Conservation (phyloP, 2,797 vertebrate species). For the Ficedula albicollis region DNA sequence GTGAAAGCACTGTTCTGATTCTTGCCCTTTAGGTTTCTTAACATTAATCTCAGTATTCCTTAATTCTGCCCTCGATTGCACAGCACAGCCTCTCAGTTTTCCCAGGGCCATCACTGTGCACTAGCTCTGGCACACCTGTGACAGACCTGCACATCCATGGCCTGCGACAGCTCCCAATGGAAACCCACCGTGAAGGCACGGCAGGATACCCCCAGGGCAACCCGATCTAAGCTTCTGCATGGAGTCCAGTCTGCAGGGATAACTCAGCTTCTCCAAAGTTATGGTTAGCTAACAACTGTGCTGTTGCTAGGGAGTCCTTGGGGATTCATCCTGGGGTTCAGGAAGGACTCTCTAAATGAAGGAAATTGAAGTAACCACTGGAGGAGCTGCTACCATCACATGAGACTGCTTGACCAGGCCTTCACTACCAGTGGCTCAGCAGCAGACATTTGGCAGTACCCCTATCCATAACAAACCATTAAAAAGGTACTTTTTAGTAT, state of each 20-base stretch:
- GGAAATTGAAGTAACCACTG: neutral
- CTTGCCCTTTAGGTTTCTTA: neutral
- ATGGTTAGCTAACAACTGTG: neutral
- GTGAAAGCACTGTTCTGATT: neutral
- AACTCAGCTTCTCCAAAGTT: neutral
- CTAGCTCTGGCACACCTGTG: neutral
- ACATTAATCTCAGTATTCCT: neutral
- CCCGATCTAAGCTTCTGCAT: neutral
- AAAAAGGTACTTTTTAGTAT: neutral
- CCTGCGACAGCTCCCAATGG: neutral
- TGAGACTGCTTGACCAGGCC: neutral
- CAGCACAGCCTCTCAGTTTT: neutral
- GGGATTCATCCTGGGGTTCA: neutral
- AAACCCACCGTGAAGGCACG: accelerated
- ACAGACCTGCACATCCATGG: neutral
- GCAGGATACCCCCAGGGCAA: neutral
- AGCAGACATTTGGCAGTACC: neutral
- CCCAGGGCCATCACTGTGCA: neutral
- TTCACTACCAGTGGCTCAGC: neutral
- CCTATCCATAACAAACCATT: neutral
- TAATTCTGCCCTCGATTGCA: neutral
- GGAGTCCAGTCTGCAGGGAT: neutral
- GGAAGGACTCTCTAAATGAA: neutral
- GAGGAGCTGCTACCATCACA: neutral
- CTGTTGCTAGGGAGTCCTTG: neutral